Evolutionary conservation across 1,140 invertebrate genomes (phyloP), one percentile per base, ranked within the genome.

Genomic region (Meloidogyne floridensis): DNA sequence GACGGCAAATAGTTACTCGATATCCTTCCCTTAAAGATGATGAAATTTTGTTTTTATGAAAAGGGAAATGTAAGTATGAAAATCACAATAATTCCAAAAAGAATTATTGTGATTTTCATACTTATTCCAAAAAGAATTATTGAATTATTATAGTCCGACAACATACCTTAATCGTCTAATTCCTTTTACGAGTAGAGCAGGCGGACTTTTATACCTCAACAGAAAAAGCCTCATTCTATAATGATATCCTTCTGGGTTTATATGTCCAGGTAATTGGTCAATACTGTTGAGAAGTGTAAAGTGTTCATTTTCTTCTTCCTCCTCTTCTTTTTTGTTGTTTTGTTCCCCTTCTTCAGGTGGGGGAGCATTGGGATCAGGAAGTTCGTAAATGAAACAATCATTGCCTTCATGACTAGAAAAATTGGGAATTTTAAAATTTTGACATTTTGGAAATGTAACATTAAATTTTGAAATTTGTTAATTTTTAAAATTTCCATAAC

Each of bases 321-420:
- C 43, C 51, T 76, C 77, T 10, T 59, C n/a, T 56, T 59, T 70
- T 9, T 84, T 76, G 3, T 74, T 72, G n/a, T 80, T 56, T 74
- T 79, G 82, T 11, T 51, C 43, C 43, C 47, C 15, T 51, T 15
- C 78, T 65, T 72, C 43, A 5, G 65, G 51, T n/a, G 71, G 54
- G 11, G 81, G 72, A 56, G 82, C 56, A 1, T 83, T 87, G n/a
- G 65, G 59, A 77, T 89, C 88, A 8, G 88, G 88, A 9, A 89
- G 80, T 75, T 90, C 87, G 71, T 89, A 89, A 15, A 89, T 84
- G 74, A 89, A 90, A 73, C 88, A 89, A 75, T 89, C 88, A 76
- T 89, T 89, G n/a, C 87, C 88, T 43, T 85, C 84, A 72, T 89
- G 88, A 13, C 81, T 82, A 20, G 2, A 20, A 43, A 15, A 20